Conservation (phyloP, 2,113 vertebrate genomes). For the Macquaria ambigua region DNA sequence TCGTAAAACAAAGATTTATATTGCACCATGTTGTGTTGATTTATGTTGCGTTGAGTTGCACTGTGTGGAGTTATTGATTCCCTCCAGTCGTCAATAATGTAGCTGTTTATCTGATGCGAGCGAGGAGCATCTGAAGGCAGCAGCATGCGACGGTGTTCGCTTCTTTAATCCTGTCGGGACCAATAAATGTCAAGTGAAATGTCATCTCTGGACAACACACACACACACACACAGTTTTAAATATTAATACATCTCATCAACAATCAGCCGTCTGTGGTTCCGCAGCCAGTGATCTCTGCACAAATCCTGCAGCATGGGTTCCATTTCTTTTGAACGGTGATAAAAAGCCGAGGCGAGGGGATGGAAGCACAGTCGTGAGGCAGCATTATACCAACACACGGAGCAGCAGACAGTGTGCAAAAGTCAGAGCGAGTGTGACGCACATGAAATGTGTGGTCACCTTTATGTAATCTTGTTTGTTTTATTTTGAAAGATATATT, state of each 20-base stretch:
- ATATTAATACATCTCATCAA: background rate
- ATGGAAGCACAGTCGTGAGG: background rate
- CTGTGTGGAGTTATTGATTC: background rate
- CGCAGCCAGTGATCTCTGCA: background rate
- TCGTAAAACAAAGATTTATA: no score
- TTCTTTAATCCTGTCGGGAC: background rate
- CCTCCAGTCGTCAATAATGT: background rate
- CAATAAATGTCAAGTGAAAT: constrained; percentile 27
- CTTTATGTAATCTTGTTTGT: no score
- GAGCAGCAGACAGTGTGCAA: background rate
- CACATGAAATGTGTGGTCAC: no score
- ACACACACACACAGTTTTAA: background rate
- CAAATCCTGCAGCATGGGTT: background rate
- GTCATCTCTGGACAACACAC: constrained; percentile 6
- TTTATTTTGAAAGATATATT: no score
- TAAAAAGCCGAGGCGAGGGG: no score
- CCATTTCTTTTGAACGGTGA: no score
- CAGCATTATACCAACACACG: background rate
- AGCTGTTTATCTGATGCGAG: background rate
- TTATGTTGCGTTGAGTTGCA: no score
- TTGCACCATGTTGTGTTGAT: no score
- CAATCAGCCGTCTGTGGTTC: background rate
- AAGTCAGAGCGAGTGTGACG: no score
- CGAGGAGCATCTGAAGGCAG: background rate
- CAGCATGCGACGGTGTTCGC: background rate